Conservation (phyloP, 2,888 invertebrate genomes). For the Bruchidius siliquastri region DNA sequence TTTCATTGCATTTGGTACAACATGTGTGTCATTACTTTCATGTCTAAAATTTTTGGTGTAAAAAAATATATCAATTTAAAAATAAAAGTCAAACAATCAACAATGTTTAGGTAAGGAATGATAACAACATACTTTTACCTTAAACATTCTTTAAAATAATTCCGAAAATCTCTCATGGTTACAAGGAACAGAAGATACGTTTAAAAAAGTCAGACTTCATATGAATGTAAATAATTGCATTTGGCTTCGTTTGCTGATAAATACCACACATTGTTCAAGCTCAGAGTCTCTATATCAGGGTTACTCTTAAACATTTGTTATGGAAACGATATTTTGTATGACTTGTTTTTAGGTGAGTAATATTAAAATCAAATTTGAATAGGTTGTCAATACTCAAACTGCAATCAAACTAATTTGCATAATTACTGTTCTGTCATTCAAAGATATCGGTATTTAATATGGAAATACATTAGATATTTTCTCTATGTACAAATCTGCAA, state of each 20-base stretch:
- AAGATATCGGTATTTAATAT: too few relatives aligned
- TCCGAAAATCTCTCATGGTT: slow-evolving; percentile 29
- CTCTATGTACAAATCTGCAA: too few relatives aligned
- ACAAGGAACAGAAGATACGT: slow-evolving; percentile 27
- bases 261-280: too few relatives aligned
- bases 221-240: slow-evolving; percentile 8
- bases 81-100: slow-evolving; percentile 24
- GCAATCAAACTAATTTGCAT: too few relatives aligned
- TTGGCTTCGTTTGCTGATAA: slow-evolving; percentile 19
- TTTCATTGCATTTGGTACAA: not conserved
- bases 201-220: slow-evolving; percentile 27
- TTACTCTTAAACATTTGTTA: too few relatives aligned
- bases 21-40: slow-evolving; percentile 10
- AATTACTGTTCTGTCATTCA: too few relatives aligned
- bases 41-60: slow-evolving; percentile 11
- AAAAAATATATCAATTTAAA: slow-evolving; percentile 23
- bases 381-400: too few relatives aligned
- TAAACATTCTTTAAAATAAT: slow-evolving; percentile 44
- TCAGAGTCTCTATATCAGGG: too few relatives aligned
- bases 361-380: too few relatives aligned
- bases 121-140: slow-evolving; percentile 54
- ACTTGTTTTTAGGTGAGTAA: too few relatives aligned
- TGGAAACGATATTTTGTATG: too few relatives aligned
- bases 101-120: slow-evolving; percentile 46
- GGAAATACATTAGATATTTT: too few relatives aligned